Evolutionary conservation across 2,797 vertebrate genomes (phyloP).

Genomic region (Hephaestus fuliginosus): DNA sequence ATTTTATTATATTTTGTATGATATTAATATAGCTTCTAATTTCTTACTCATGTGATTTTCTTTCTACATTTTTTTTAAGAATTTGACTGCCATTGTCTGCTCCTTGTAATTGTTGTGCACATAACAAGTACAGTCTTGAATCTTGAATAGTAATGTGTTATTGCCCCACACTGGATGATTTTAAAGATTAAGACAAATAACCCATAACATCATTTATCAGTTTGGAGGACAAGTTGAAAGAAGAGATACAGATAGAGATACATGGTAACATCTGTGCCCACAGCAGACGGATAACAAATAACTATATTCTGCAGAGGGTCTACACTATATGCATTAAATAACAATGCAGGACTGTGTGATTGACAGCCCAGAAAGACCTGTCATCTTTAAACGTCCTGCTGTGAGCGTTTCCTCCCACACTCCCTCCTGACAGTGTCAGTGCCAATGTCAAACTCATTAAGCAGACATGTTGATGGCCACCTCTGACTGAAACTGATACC

Average conservation of each 20-base stretch:
- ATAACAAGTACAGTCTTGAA: no score
- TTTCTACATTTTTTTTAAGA: no score
- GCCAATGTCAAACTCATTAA: conserved; percentile 71
- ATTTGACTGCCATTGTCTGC: no score
- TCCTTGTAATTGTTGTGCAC: no score
- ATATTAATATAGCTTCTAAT: no score
- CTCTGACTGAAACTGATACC: conserved; percentile 63
- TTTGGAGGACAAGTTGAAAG: not conserved
- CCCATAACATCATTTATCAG: not conserved
- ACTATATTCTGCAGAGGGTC: not conserved
- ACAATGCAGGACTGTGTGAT: not conserved
- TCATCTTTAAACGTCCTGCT: conserved; percentile 31
- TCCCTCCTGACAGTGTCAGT: conserved; percentile 40
- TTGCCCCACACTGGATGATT: not conserved
- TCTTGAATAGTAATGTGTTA: no score
- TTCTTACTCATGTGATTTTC: no score
- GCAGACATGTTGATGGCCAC: conserved; percentile 62
- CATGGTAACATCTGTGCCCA: not conserved
- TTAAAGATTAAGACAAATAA: not conserved
- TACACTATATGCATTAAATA: not conserved
- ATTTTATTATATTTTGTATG: no score
- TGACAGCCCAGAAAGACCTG: conserved; percentile 42
- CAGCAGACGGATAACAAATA: not conserved
- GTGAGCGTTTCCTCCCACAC: conserved; percentile 45
- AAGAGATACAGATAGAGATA: not conserved